Evolutionary conservation across 2,797 vertebrate genomes (phyloP).

Genomic region (Fringilla coelebs): DNA sequence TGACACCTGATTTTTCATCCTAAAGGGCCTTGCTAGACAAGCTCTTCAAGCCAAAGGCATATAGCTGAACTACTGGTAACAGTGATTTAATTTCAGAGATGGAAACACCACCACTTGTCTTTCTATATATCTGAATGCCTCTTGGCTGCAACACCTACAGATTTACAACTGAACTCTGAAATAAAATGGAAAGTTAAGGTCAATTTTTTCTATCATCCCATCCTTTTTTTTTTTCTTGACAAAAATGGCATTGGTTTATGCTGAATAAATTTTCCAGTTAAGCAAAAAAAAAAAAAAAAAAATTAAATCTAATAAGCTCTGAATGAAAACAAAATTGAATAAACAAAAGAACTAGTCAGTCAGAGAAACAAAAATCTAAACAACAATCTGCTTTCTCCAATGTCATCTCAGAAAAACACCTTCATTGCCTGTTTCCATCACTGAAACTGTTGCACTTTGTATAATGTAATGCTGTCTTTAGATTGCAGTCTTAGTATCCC

Average conservation of each 20-base stretch:
- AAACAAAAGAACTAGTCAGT: background rate
- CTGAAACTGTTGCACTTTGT: background rate
- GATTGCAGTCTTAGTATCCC: background rate
- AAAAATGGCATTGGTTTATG: background rate
- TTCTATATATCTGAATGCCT: background rate
- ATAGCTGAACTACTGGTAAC: background rate
- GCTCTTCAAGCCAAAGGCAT: background rate
- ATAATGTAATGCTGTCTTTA: background rate
- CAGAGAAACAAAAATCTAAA: background rate
- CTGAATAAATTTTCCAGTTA: background rate
- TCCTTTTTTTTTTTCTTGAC: background rate
- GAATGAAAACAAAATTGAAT: background rate
- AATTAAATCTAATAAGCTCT: background rate
- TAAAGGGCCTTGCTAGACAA: background rate
- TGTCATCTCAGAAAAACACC: background rate
- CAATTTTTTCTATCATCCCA: background rate
- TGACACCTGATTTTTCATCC: background rate
- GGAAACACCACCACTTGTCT: background rate
- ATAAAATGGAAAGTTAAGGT: background rate
- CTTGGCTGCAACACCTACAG: background rate
- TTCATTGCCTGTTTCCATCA: background rate
- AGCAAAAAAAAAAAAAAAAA: background rate
- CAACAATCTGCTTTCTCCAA: background rate
- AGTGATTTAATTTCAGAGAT: background rate
- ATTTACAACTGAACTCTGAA: background rate